A percentile compares a stretch with the other conserved stretches of the same genome.
Evolutionary conservation across 2,888 invertebrate genomes (phyloP).

Genomic region (Pseudococcus viburni): DNA sequence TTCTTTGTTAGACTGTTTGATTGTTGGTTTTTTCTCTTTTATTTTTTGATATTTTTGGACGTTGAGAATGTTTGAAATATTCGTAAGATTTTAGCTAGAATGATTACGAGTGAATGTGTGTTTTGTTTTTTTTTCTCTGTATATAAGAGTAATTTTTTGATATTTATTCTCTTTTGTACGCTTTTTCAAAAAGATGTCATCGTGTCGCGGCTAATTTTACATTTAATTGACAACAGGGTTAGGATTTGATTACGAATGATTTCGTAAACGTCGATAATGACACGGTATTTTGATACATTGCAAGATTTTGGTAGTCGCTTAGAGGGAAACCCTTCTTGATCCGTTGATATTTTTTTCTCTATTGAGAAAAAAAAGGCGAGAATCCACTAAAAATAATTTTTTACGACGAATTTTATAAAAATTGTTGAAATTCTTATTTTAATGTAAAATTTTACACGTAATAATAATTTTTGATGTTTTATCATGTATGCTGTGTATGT

Average conservation of each 20-base stretch:
- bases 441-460: constrained; percentile 38
- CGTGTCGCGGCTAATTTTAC: background rate
- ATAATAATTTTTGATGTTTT: constrained; percentile 14
- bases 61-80: constrained; percentile 5
- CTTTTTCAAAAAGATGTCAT: background rate
- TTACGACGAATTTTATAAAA: constrained; percentile 41
- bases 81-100: background rate
- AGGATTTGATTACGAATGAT: background rate
- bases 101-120: background rate
- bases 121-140: background rate
- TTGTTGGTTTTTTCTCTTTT: background rate
- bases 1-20: constrained; percentile 25
- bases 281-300: background rate
- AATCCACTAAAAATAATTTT: constrained; percentile 8
- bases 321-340: background rate
- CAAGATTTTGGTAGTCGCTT: background rate
- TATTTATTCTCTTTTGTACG: background rate
- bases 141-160: background rate
- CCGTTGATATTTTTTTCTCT: background rate
- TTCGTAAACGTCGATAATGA: no score
- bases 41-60: background rate
- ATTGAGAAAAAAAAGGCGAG: background rate
- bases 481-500: background rate
- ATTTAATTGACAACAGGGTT: background rate
- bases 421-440: constrained; percentile 44